These are phyloP conservation scores for Noctilio leporinus DNA, from an alignment of 2,113 vertebrate genomes.

Conservation along the genomic window DNA sequence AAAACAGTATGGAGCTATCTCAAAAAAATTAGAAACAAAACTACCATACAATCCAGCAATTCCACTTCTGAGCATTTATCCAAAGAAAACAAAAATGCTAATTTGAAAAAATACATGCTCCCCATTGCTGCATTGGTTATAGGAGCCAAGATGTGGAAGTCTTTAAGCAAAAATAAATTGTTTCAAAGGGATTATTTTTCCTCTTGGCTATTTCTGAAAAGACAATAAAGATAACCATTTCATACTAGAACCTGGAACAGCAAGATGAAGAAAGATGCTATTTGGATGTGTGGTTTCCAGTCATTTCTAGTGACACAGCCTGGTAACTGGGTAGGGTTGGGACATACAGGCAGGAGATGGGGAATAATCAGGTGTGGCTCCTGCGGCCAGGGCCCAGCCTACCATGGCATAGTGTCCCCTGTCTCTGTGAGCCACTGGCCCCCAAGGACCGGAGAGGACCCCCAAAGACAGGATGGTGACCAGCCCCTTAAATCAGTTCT, in stretches of 20 bases:
- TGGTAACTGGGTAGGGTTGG: background rate
- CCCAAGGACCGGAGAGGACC: background rate
- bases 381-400: background rate
- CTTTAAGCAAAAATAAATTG: too few relatives aligned
- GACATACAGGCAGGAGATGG: background rate
- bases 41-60: background rate
- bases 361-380: accelerated
- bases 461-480: background rate
- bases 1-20: too few relatives aligned
- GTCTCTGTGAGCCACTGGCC: too few relatives aligned
- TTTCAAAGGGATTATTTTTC: background rate
- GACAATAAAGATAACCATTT: background rate
- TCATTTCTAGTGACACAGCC: background rate
- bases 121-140: too few relatives aligned
- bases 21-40: background rate
- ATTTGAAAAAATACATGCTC: background rate
- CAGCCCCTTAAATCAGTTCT: background rate
- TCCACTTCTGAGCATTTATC: background rate
- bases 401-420: background rate
- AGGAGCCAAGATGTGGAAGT: too few relatives aligned
- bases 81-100: background rate
- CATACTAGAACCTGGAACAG: background rate
- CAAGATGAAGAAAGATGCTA: background rate
- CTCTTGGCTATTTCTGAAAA: background rate
- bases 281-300: background rate